Conservation (phyloP, 2,888 invertebrate species). For the Dynastes tityus region DNA sequence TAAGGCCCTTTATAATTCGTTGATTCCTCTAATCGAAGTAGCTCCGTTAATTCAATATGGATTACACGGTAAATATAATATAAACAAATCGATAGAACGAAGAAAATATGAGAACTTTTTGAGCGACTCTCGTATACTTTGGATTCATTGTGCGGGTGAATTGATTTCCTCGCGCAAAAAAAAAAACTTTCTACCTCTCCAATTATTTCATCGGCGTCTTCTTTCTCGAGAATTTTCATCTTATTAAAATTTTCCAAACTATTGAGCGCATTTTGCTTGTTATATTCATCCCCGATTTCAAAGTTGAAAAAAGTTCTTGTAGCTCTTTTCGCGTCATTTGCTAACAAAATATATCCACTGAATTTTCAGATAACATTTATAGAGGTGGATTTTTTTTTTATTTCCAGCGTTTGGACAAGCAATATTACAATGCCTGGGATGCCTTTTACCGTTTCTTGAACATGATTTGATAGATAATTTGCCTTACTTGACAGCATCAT, state of each 20-base stretch:
- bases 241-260: constrained; percentile 2
- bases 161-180: not conserved
- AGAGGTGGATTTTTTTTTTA: not conserved
- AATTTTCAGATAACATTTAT: not conserved
- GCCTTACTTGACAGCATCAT: constrained; percentile 94
- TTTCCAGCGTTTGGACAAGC: constrained; percentile 93
- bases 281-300: not conserved
- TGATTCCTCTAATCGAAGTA: constrained; percentile 93
- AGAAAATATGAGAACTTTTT: not conserved
- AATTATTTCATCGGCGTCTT: not conserved
- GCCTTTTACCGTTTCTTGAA: constrained; percentile 96
- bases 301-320: constrained; percentile 1
- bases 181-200: not conserved
- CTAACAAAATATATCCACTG: not conserved
- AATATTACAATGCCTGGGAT: constrained; percentile 93
- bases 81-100: not conserved
- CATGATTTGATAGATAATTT: constrained; percentile 96
- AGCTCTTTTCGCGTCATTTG: not conserved
- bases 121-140: not conserved
- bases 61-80: constrained; percentile 78
- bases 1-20: constrained; percentile 93
- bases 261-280: not conserved
- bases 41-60: constrained; percentile 93
- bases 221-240: not conserved
- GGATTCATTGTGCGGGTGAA: not conserved